These are phyloP conservation scores for Cheilinus undulatus DNA, from an alignment of 2,113 vertebrate genomes.

Conservation along the genomic window DNA sequence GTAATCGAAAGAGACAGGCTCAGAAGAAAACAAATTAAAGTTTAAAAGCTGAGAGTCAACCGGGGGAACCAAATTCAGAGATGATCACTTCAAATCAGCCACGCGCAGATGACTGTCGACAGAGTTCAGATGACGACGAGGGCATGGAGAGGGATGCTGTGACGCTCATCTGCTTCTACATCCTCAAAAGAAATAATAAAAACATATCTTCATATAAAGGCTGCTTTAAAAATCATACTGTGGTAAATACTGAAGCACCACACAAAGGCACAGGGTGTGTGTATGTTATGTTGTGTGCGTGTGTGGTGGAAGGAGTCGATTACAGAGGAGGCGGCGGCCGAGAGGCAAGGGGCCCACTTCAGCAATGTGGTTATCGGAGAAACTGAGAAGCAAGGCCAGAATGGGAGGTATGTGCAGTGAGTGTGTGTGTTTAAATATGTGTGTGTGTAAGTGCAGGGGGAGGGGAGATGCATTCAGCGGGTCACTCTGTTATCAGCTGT, in stretches of 20 bases:
- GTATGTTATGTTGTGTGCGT: slow-evolving; percentile 11
- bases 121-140: neutral
- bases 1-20: slow-evolving; percentile 79
- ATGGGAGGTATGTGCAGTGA: slow-evolving; percentile 45
- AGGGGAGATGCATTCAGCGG: slow-evolving; percentile 33
- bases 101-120: slow-evolving; percentile 25
- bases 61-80: slow-evolving; percentile 41
- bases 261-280: slow-evolving; percentile 18
- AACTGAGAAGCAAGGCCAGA: slow-evolving; percentile 64
- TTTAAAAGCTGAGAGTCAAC: slow-evolving; percentile 73
- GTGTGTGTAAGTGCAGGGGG: slow-evolving; percentile 26
- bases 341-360: slow-evolving; percentile 67
- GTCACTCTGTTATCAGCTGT: slow-evolving; percentile 74
- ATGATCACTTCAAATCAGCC: slow-evolving; percentile 45
- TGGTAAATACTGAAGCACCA: neutral
- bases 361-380: slow-evolving; percentile 80
- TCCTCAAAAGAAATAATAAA: neutral
- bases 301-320: slow-evolving; percentile 38
- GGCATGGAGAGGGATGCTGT: neutral
- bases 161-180: slow-evolving; percentile 11
- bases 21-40: slow-evolving; percentile 82
- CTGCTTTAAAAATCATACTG: slow-evolving; percentile 5
- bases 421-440: slow-evolving; percentile 25
- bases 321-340: slow-evolving; percentile 37
- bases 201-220: neutral